phyloP scores from a whole-genome alignment of 1,140 invertebrate genomes.

The Ceratitis capitata region DNA sequence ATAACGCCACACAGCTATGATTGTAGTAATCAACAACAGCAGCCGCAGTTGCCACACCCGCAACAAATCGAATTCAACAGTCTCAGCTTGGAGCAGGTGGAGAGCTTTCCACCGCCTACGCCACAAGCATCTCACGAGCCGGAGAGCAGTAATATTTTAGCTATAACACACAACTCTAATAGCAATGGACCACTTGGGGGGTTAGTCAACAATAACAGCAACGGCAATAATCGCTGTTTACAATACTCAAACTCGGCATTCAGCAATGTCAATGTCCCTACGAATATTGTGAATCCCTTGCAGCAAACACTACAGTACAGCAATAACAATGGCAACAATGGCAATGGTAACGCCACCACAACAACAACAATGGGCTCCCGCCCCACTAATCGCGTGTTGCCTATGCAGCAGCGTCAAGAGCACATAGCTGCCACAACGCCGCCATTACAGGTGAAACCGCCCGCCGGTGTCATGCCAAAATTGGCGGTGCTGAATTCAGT shows the following conservation, averaged over 20 bases:
- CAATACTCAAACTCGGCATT: slow-evolving; percentile 71
- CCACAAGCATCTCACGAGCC: neutral
- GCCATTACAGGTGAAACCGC: slow-evolving; percentile 50
- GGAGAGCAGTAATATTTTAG: neutral
- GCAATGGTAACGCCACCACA: slow-evolving; percentile 40
- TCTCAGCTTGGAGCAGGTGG: slow-evolving; percentile 23
- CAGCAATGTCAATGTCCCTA: slow-evolving; percentile 68
- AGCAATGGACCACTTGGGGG: neutral
- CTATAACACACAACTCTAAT: slow-evolving; percentile 43
- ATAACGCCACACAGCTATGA: slow-evolving; percentile 24
- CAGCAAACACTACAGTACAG: slow-evolving; percentile 57
- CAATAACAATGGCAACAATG: slow-evolving; percentile 49
- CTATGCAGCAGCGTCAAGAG: slow-evolving; percentile 71
- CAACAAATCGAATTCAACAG: slow-evolving; percentile 9
- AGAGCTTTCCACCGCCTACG: neutral
- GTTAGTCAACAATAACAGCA: slow-evolving; percentile 14
- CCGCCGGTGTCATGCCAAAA: slow-evolving; percentile 43
- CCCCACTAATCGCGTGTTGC: slow-evolving; percentile 79
- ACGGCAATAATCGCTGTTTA: slow-evolving; percentile 55
- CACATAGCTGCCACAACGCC: slow-evolving; percentile 50
- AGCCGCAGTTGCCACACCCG: neutral
- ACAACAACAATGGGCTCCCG: slow-evolving; percentile 58
- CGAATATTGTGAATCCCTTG: slow-evolving; percentile 74
- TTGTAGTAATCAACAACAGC: neutral
- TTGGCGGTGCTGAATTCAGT: neutral